These are phyloP conservation scores for Wasmannia auropunctata DNA, from an alignment of 1,140 invertebrate genomes.

Conservation along the genomic window DNA sequence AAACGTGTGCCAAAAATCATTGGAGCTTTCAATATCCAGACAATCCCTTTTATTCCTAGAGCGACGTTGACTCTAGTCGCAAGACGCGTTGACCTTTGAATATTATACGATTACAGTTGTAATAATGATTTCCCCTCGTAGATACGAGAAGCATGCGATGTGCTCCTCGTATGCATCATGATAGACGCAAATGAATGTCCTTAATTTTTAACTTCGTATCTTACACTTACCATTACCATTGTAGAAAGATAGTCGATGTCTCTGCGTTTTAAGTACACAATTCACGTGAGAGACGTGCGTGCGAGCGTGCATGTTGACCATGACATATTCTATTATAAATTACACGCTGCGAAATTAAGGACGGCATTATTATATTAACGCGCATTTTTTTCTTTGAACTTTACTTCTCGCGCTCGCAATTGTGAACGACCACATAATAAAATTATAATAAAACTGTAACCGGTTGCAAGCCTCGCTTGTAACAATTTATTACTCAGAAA, in stretches of 20 bases:
- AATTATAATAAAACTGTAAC: background rate
- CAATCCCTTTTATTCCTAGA: slow-evolving; percentile 25
- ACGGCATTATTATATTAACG: slow-evolving; percentile 24
- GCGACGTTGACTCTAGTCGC: background rate
- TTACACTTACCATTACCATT: background rate
- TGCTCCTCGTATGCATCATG: too few relatives aligned
- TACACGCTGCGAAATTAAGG: background rate
- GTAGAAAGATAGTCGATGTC: background rate
- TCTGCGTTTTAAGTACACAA: background rate
- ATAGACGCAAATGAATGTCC: background rate
- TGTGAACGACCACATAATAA: background rate
- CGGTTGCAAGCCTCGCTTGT: background rate
- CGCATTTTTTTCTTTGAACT: background rate
- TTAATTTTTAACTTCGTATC: slow-evolving; percentile 38
- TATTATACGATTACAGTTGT: background rate
- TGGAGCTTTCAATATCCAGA: slow-evolving; percentile 4
- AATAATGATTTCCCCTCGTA: slow-evolving; percentile 8
- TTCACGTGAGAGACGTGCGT: background rate
- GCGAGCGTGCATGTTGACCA: slow-evolving; percentile 6
- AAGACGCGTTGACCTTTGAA: background rate
- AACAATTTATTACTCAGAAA: background rate
- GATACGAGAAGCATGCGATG: background rate
- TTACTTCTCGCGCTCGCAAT: background rate
- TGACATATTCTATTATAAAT: slow-evolving; percentile 46
- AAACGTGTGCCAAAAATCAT: slow-evolving; percentile 50